Evolutionary conservation across 37 sponge, comb jelly and placozoan species (phyloP), one percentile per base, ranked within the genome.

Genomic region (Diacarnus erythraeanus): DNA sequence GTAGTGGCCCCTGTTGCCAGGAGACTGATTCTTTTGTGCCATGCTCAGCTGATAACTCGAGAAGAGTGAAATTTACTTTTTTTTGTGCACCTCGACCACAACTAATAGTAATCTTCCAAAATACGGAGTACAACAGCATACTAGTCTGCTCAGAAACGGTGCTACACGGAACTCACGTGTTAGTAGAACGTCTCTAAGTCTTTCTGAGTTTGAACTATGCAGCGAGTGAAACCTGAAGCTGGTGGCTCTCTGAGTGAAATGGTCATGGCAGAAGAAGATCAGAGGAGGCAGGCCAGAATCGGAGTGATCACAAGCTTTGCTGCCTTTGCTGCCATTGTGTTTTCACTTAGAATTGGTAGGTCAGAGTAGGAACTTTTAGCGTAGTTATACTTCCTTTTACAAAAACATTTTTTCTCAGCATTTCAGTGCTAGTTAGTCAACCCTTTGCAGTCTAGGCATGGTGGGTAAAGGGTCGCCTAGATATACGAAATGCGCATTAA

Each of bases 301-400:
- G 35, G 38, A 10, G 59, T 79, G 27, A 25, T 79, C 38, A 37
- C 51, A 3, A 79, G 56, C 36, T 1, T 69, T 0, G 71, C 71
- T 34, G 40, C 37, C 3, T 79, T 79, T 67, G 80, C 42, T 44
- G 69, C 70, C 0, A 69, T 79, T 23, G 80, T 79, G n/a, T 23
- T 66, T 26, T 39, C 40, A 3, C n/a, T 79, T 10, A 51, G 80
- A 54, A 25, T 79, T 36, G 71, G 80, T 79, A 38, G 60, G 60
- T n/a, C n/a, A n/a, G n/a, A n/a, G n/a, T n/a, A n/a, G n/a, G n/a
- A n/a, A n/a, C n/a, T n/a, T n/a, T n/a, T n/a, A n/a, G n/a, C n/a
- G n/a, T n/a, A n/a, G n/a, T n/a, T n/a, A n/a, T n/a, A n/a, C n/a
- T n/a, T n/a, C n/a, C n/a, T n/a, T n/a, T n/a, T n/a, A n/a, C n/a